Percentiles rank a stretch among this genome's conserved stretches.
phyloP scores from a whole-genome alignment of 30 jellyfish, hydroid and myxozoan species.

The Chironex yamaguchii region DNA sequence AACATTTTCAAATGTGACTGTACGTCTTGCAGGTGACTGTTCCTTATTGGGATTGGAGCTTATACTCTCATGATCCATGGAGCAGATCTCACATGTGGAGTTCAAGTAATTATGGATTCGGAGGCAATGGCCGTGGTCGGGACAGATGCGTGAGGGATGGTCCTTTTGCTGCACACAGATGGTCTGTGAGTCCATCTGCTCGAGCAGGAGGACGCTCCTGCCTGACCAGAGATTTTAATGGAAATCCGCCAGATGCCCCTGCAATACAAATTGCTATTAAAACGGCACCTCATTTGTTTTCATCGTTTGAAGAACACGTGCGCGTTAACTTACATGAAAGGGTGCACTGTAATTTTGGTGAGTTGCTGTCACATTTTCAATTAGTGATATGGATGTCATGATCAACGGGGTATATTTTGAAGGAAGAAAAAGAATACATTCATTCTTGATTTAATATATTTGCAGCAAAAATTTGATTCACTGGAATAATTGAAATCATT shows the following conservation, averaged over 20 bases:
- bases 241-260: conserved; percentile 74
- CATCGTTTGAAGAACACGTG: conserved; percentile 43
- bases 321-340: conserved; percentile 72
- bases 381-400: too few relatives aligned
- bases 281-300: neutral
- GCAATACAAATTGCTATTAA: conserved; percentile 41
- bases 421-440: too few relatives aligned
- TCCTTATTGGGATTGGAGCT: conserved; percentile 85
- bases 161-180: conserved; percentile 16
- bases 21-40: too few relatives aligned
- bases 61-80: conserved; percentile 81
- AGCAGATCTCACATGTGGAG: conserved; percentile 35
- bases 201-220: conserved; percentile 37
- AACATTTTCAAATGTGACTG: too few relatives aligned
- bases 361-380: too few relatives aligned
- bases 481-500: too few relatives aligned
- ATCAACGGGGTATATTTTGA: too few relatives aligned
- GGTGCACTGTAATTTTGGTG: conserved; percentile 73
- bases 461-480: too few relatives aligned
- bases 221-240: conserved; percentile 45
- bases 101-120: conserved; percentile 21
- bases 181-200: too few relatives aligned
- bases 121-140: conserved; percentile 52
- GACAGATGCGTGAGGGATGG: conserved; percentile 54
- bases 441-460: too few relatives aligned